Evolutionary conservation across 2,888 invertebrate species (phyloP), one percentile per base, ranked within the genome.

Genomic region (Macrophya annulata): DNA sequence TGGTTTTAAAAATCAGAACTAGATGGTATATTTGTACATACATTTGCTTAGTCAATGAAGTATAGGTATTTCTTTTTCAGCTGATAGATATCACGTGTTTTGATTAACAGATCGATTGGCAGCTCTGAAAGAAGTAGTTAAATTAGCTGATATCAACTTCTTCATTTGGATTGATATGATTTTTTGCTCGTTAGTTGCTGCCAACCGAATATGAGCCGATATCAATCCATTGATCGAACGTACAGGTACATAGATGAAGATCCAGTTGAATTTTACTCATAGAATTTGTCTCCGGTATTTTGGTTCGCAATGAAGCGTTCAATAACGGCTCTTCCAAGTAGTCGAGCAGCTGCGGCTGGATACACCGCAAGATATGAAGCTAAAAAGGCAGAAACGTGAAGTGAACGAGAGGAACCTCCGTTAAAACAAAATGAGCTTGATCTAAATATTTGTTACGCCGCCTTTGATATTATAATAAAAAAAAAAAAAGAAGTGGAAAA

Each of bases 391-490:
- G 25, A 45, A 76, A 76, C 76, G 45, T 25, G 40, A 76, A 48
- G 40, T 10, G 65, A 25, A 31, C 25, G 72, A 31, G 40, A 85
- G 76, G 21, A 68, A 74, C 21, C 62, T 82, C 68, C 48, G 71
- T 85, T 85, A 86, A 86, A 88, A 88, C 87, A 87, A 88, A 88
- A 88, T 88, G 87, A 87, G 87, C 72, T n/a, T 48, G 77, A 86
- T 85, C 88, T 88, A 89, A 88, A 89, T 88, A 88, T 85, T 82
- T 43, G 31, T 55, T 68, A 85, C 83, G 48, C 43, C 45, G 77
- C 25, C 59, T 59, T 62, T 81, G 81, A 81, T 81, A 62, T 81
- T 81, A 3, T 25, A 37, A 37, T 31, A 8, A 15, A 6, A 21
- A 43, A 62, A 81, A 37, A 43, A 62, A 21, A n/a, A n/a, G n/a